These are phyloP conservation scores for Aspiorhynchus laticeps DNA, from an alignment of 2,113 vertebrate genomes.

Conservation along the genomic window DNA sequence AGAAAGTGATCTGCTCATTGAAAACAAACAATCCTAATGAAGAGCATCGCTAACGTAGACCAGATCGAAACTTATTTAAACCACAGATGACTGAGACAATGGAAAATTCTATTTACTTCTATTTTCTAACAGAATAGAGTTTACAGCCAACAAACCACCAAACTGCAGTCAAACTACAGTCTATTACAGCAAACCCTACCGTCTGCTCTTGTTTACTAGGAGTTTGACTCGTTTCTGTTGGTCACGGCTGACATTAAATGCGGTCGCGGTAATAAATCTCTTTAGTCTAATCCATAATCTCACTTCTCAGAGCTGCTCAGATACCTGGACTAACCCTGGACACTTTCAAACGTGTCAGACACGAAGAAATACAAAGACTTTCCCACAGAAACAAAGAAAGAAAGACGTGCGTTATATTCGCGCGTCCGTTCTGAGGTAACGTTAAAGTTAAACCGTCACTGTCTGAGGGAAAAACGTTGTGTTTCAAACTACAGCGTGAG, in stretches of 20 bases:
- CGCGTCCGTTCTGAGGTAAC: not conserved
- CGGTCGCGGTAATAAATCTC: constrained; percentile 55
- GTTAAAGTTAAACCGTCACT: not conserved
- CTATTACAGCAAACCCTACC: too few relatives aligned
- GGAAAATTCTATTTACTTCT: not conserved
- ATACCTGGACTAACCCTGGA: constrained; percentile 55
- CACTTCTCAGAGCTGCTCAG: constrained; percentile 61
- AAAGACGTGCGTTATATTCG: too few relatives aligned
- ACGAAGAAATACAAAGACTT: not conserved
- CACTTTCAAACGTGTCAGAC: not conserved
- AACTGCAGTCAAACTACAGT: too few relatives aligned
- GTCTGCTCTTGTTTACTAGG: not conserved
- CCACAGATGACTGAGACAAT: too few relatives aligned
- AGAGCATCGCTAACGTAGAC: too few relatives aligned
- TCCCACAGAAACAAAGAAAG: not conserved
- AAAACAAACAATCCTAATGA: not conserved
- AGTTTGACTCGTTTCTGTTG: too few relatives aligned
- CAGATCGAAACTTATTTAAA: too few relatives aligned
- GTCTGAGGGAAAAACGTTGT: not conserved
- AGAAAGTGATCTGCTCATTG: not conserved
- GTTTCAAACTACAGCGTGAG: not conserved
- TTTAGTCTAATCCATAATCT: constrained; percentile 75
- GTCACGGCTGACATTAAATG: not conserved
- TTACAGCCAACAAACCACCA: not conserved
- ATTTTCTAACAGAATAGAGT: not conserved